Evolutionary conservation across 1,140 invertebrate species (phyloP).

Genomic region (Drosophila obscura): DNA sequence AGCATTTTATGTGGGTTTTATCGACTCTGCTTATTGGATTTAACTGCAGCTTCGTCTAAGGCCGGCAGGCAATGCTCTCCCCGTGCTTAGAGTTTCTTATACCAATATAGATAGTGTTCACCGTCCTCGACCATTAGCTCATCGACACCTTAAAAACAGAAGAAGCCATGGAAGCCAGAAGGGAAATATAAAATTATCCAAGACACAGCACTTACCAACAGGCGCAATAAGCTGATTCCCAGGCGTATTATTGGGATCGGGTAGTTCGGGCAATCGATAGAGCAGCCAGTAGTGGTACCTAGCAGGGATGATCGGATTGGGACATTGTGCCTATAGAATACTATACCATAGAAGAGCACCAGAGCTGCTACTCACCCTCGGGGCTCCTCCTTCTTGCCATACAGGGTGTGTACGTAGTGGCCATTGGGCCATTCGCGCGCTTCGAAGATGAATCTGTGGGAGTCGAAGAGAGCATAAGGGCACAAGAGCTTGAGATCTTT

Average conservation of each 20-base stretch:
- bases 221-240: conserved; percentile 93
- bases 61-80: conserved; percentile 46
- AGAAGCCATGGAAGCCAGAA: neutral
- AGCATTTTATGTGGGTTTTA: conserved; percentile 23
- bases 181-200: neutral
- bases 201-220: conserved; percentile 87
- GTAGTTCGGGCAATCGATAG: conserved; percentile 90
- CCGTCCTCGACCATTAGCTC: conserved; percentile 92
- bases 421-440: conserved; percentile 95
- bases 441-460: conserved; percentile 86
- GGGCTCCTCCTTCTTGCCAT: conserved; percentile 93
- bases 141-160: conserved; percentile 88
- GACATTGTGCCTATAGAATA: too few relatives aligned
- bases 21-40: conserved; percentile 48
- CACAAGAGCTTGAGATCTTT: too few relatives aligned
- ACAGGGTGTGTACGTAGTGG: conserved; percentile 94
- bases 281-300: conserved; percentile 94
- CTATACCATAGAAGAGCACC: neutral
- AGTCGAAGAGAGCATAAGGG: too few relatives aligned
- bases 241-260: conserved; percentile 90
- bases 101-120: conserved; percentile 95
- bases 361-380: conserved; percentile 85
- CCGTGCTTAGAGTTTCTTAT: conserved; percentile 91
- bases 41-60: conserved; percentile 70
- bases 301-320: neutral